phyloP scores from a whole-genome alignment of 2,797 vertebrate species.

The Artibeus lituratus region DNA sequence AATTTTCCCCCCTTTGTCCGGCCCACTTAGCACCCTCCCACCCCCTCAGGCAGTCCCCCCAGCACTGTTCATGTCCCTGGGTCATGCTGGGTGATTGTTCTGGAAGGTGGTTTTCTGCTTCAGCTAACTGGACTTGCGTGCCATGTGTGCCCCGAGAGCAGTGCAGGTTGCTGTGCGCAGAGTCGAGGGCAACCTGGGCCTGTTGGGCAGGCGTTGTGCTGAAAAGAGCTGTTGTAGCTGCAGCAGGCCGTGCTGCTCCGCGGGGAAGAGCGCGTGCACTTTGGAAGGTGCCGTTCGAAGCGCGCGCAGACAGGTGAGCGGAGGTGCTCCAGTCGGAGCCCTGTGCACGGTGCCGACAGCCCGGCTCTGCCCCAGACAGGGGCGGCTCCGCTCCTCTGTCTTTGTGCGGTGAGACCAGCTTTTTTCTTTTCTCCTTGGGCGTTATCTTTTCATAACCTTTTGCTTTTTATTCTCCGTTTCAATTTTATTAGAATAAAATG shows the following conservation, averaged over 20 bases:
- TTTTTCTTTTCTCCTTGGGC: not conserved
- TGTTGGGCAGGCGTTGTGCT: not conserved
- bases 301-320: not conserved
- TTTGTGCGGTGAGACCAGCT: not conserved
- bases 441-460: not conserved
- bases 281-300: not conserved
- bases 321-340: not conserved
- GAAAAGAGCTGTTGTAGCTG: not conserved
- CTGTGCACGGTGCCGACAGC: fast-evolving
- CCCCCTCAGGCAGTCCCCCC: too few relatives aligned
- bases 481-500: not conserved
- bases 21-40: too few relatives aligned
- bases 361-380: not conserved
- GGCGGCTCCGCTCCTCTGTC: not conserved
- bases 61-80: too few relatives aligned
- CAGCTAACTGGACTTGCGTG: not conserved
- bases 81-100: not conserved
- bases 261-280: not conserved
- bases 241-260: too few relatives aligned
- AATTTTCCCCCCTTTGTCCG: too few relatives aligned
- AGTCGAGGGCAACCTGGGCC: fast-evolving
- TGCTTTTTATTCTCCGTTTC: not conserved
- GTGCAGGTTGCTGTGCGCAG: not conserved
- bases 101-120: not conserved
- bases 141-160: not conserved